Evolutionary conservation across 2,888 invertebrate genomes (phyloP).

Genomic region (Ecdyonurus torrentis): DNA sequence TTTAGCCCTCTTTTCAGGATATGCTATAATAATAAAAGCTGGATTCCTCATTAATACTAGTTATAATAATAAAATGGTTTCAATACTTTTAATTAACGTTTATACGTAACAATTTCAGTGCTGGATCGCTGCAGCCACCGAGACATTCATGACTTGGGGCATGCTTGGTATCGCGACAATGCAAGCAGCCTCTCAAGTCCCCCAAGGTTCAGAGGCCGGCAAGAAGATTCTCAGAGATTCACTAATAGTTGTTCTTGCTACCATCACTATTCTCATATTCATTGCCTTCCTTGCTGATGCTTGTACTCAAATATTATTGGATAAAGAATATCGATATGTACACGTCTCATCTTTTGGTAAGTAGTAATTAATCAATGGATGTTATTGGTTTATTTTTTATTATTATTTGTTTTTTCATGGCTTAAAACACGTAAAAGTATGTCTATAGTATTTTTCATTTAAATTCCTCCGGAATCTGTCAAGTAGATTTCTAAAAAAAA

Average conservation of each 20-base stretch:
- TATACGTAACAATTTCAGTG: constrained; percentile 35
- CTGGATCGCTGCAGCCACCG: constrained; percentile 79
- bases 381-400: constrained; percentile 7
- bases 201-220: constrained; percentile 15
- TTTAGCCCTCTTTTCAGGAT: too few species aligned
- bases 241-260: constrained; percentile 48
- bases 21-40: too few species aligned
- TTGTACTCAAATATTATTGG: constrained; percentile 59
- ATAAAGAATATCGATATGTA: constrained; percentile 54
- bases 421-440: too few species aligned
- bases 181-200: constrained; percentile 30
- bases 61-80: too few species aligned
- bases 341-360: constrained; percentile 81
- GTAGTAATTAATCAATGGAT: constrained; percentile 17
- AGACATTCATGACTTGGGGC: constrained; percentile 80
- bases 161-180: constrained; percentile 62
- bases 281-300: constrained; percentile 68
- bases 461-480: too few species aligned
- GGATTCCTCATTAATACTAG: too few species aligned
- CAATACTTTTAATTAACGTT: too few species aligned
- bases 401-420: too few species aligned
- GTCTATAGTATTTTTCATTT: too few species aligned
- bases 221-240: constrained; percentile 34
- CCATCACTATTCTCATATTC: constrained; percentile 54
- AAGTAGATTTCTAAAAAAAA: too few species aligned